Conservation (phyloP, 2,888 invertebrate species). For the Pristionchus arcanus region DNA sequence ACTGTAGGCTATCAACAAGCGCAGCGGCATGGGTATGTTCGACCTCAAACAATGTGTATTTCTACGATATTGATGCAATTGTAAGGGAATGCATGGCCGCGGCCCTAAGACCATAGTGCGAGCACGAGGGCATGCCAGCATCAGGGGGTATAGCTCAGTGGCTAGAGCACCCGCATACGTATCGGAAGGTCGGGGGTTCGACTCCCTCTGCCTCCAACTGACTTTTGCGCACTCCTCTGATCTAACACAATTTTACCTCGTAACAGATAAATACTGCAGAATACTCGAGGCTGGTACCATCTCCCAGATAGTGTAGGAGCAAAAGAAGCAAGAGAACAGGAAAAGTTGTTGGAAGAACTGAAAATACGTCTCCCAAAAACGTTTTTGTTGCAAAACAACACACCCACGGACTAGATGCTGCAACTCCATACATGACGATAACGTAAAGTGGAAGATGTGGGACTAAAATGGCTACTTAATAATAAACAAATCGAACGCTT, state of each 20-base stretch:
- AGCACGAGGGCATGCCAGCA: no score
- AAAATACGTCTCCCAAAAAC: no score
- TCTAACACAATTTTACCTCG: not conserved
- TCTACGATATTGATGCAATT: no score
- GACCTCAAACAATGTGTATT: not conserved
- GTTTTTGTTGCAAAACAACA: no score
- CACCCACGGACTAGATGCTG: not conserved
- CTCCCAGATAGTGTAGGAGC: not conserved
- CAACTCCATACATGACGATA: slow-evolving; percentile 13
- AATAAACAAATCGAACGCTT: not conserved
- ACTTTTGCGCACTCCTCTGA: no score
- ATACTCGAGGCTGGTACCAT: not conserved
- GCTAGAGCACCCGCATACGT: no score
- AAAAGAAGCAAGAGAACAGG: not conserved
- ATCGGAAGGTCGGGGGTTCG: no score
- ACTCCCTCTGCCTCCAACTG: no score
- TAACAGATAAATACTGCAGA: not conserved
- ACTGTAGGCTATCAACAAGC: not conserved
- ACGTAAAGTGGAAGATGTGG: not conserved
- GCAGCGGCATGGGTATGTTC: not conserved
- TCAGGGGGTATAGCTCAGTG: no score
- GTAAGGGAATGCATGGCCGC: no score
- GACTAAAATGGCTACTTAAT: not conserved
- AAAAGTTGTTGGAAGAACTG: not conserved
- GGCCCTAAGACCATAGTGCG: no score